Evolutionary conservation across 64 coral and sea anemone genomes (phyloP).

Genomic region (Dendronephthya gigantea): DNA sequence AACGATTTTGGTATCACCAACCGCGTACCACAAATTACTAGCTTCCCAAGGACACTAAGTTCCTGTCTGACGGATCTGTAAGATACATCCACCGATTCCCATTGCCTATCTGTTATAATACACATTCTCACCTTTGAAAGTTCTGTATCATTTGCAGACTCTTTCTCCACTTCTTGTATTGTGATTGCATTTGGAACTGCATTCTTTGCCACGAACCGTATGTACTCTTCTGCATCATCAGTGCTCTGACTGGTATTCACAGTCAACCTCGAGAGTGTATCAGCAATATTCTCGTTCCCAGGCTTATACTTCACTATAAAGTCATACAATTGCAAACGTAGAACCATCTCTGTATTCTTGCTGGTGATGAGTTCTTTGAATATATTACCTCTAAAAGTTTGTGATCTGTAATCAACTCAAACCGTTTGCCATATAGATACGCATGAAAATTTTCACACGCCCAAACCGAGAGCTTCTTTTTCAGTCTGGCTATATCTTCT

Average conservation of each 20-base stretch:
- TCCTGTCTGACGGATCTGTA: neutral
- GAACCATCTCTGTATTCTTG: neutral
- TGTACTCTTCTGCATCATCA: neutral
- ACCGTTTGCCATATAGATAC: neutral
- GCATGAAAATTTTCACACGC: neutral
- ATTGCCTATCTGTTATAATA: neutral
- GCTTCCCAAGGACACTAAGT: neutral
- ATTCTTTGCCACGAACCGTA: neutral
- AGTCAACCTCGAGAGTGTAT: neutral
- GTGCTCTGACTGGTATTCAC: neutral
- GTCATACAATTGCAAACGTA: neutral
- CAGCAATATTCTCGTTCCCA: neutral
- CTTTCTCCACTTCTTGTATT: neutral
- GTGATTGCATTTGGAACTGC: neutral
- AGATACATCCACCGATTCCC: neutral
- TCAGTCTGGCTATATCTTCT: neutral
- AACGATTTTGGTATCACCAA: neutral
- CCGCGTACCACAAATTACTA: neutral
- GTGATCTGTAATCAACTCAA: constrained; percentile 1
- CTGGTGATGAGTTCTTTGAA: neutral
- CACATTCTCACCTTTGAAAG: neutral
- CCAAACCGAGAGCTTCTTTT: neutral
- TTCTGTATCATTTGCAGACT: neutral
- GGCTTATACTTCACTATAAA: neutral
- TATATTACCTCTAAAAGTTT: neutral